phyloP scores from a whole-genome alignment of 2,797 vertebrate genomes.

The Peromyscus attwateri region DNA sequence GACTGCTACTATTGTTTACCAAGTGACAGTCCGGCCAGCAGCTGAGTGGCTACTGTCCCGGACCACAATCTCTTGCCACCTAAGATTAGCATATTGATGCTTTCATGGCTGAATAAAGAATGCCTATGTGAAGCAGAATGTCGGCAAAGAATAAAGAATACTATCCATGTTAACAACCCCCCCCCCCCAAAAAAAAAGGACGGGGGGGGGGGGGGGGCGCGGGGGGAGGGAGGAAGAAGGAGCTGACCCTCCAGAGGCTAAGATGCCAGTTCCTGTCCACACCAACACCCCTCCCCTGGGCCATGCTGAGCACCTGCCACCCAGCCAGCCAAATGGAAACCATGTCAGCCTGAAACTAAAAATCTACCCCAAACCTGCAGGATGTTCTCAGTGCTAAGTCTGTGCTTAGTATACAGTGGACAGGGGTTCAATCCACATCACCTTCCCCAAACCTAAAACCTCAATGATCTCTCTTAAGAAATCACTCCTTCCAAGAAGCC shows the following conservation, averaged over 20 bases:
- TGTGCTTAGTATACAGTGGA: not conserved
- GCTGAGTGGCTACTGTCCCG: slow-evolving; percentile 82
- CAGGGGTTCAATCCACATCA: not conserved
- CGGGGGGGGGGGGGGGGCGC: not conserved
- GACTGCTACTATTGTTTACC: slow-evolving; percentile 72
- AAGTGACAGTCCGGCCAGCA: slow-evolving; percentile 82
- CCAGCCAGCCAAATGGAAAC: not conserved
- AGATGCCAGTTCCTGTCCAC: slow-evolving; percentile 18
- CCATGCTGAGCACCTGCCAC: not conserved
- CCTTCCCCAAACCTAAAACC: not conserved
- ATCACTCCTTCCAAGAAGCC: not conserved
- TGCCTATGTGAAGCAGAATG: slow-evolving; percentile 10
- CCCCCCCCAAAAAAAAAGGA: not conserved
- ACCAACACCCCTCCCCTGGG: not conserved
- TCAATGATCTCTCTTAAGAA: not conserved
- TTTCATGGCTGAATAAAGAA: not conserved
- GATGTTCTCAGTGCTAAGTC: not conserved
- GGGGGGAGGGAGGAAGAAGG: not conserved
- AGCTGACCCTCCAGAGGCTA: not conserved
- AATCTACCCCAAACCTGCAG: not conserved
- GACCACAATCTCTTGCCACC: slow-evolving; percentile 77
- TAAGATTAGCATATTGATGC: not conserved
- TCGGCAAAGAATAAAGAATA: not conserved
- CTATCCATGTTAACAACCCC: slow-evolving; percentile 41
- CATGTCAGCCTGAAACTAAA: not conserved